Evolutionary conservation across 2,113 vertebrate genomes (phyloP), one percentile per base, ranked within the genome.

Genomic region (Hippocampus guttulatus): DNA sequence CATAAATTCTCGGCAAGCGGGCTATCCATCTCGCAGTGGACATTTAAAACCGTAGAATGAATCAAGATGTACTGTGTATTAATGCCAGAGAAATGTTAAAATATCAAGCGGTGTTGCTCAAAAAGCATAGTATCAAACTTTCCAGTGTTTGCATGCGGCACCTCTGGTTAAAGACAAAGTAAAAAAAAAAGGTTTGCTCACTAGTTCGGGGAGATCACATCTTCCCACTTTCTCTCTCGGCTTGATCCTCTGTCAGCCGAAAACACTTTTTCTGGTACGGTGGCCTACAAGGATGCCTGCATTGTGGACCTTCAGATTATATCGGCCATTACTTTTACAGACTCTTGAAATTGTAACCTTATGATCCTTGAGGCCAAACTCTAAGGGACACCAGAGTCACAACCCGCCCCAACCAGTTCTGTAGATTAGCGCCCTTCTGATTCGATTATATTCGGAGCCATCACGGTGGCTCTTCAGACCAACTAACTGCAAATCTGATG

Each of bases 321-420:
- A 87, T 91, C 82, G 90, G 75, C 78, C 79, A 77, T 66, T 75
- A 80, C 78, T 64, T 75, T 80, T 78, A 82, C 86, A 88, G 79
- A 90, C 74, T 81, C 76, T 77, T 73, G 49, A 90, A 91, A 90
- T 87, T 89, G 83, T 80, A 88, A 89, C 87, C 90, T 86, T 92
- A 92, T 92, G 91, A 91, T 91, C 84, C 85, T 91, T 79, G 71
- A 70, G 87, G 88, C 85, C 79, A 91, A 85, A 80, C 72, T 90
- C 90, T 91, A 90, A 88, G 76, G 91, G 90, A 85, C 88, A 92
- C 91, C 91, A 92, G 90, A 91, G 88, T 88, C 77, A 77, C 83
- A 88, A 89, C 89, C 89, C 81, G 83, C 80, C 82, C 52, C 77
- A 79, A 90, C 92, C 91, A 92, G 91, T 84, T 81, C 82, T 73